Conservation (phyloP, 2,888 invertebrate genomes). For the Catocala sponsa region DNA sequence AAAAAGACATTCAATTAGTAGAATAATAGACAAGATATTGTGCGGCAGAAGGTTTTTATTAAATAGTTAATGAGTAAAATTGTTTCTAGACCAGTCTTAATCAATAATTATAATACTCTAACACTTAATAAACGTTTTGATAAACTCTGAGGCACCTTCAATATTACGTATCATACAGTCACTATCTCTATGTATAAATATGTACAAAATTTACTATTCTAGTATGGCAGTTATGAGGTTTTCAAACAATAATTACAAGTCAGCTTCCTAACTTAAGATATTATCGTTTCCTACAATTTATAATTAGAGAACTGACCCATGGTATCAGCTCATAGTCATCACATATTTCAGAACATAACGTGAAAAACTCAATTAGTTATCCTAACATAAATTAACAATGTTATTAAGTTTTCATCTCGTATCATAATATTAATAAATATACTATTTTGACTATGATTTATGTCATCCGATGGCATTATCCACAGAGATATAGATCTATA, state of each 20-base stretch:
- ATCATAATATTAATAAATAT: constrained; percentile 28
- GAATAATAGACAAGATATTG: constrained; percentile 40
- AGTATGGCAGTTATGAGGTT: constrained; percentile 87
- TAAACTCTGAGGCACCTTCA: constrained; percentile 86
- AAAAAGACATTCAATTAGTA: constrained; percentile 29
- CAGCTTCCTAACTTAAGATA: constrained; percentile 20
- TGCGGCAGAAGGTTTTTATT: constrained; percentile 40
- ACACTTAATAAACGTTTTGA: constrained; percentile 78
- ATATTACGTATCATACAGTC: constrained; percentile 78
- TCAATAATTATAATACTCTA: constrained; percentile 62
- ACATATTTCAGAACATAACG: constrained; percentile 31
- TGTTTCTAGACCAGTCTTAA: constrained; percentile 72
- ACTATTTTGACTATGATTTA: constrained; percentile 48
- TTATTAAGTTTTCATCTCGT: constrained; percentile 10
- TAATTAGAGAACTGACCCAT: constrained; percentile 32
- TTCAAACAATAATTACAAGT: constrained; percentile 59
- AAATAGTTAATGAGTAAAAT: constrained; percentile 45
- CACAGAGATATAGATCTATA: too few relatives aligned
- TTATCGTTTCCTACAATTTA: constrained; percentile 16
- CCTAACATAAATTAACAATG: background rate
- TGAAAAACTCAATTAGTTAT: too few relatives aligned
- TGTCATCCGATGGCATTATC: too few relatives aligned
- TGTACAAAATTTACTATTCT: constrained; percentile 72
- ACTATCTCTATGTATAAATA: constrained; percentile 56
- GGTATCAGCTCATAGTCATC: constrained; percentile 26